Evolutionary conservation across 1,140 invertebrate species (phyloP), one percentile per base, ranked within the genome.

Genomic region (Microplitis mediator): DNA sequence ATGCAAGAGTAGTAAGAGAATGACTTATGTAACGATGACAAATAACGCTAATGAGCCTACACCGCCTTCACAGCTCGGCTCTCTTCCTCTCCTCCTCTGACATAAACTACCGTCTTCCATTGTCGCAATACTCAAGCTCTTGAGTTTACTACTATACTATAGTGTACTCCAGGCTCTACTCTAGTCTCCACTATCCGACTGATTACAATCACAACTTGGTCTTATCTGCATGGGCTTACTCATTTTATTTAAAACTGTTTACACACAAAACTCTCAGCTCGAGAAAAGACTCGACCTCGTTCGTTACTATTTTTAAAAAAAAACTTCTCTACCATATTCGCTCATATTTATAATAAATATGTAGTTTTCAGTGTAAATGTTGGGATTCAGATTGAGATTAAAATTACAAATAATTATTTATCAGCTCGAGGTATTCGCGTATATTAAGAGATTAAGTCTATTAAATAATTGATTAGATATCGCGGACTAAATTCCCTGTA

Each of bases 31-130:
- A 87, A 87, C 81, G 81, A 81, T 79, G 75, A 82, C 83, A 86
- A 86, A 85, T 86, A 86, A 87, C 84, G 82, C 82, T 87, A 87
- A 87, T 87, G 85, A 85, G 81, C 81, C 79, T 81, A 81, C 81
- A 81, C 76, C 74, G 78, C 77, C 80, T 82, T 77, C 75, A 60
- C 72, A 70, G 74, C 51, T 64, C 45, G 76, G 67, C 74, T 75
- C 74, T 79, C 78, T 32, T 75, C 74, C 72, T 60, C 69, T 60
- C 62, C 51, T 67, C 16, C n/a, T 52, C 50, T 54, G 6, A 50
- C 62, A 50, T 31, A 16, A 23, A 23, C 14, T 23, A 23, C 16
- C 8, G 56, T 58, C 16, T 58, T 23, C 16, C 14, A 58, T 16
- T 58, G 14, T 58, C 56, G 23, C 16, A 23, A 58, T 64, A 45